phyloP scores from a whole-genome alignment of 92 coral and sea anemone genomes.

The Phymanthus crucifer region DNA sequence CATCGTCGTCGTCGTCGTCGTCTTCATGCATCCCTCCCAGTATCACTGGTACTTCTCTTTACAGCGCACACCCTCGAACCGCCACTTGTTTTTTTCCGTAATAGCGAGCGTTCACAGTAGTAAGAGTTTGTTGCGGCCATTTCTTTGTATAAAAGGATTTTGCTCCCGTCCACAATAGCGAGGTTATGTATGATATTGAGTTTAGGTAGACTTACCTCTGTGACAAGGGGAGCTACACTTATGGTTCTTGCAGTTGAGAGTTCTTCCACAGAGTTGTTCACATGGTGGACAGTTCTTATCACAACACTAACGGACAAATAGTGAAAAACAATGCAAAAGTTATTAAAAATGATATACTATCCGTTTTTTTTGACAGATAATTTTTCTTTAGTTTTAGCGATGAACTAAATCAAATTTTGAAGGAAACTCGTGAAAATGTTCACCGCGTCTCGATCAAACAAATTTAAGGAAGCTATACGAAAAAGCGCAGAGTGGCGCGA shows the following conservation, averaged over 20 bases:
- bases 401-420: background rate
- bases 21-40: background rate
- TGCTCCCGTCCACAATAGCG: no score
- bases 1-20: background rate
- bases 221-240: conserved; percentile 97
- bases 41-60: no score
- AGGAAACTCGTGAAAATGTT: background rate
- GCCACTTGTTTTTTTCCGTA: no score
- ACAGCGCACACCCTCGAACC: no score
- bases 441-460: no score
- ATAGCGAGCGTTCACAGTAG: background rate
- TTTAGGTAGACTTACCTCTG: conserved; percentile 65
- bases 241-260: conserved; percentile 90
- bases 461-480: background rate
- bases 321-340: background rate
- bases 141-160: no score
- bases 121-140: no score
- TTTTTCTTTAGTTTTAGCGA: background rate
- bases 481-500: background rate
- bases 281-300: conserved; percentile 84
- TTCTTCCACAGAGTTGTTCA: conserved; percentile 91
- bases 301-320: conserved; percentile 68
- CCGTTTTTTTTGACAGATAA: background rate
- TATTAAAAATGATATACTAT: background rate
- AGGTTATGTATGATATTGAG: no score